These are phyloP conservation scores for Moxostoma hubbsi DNA, from an alignment of 2,797 vertebrate species.

Conservation along the genomic window DNA sequence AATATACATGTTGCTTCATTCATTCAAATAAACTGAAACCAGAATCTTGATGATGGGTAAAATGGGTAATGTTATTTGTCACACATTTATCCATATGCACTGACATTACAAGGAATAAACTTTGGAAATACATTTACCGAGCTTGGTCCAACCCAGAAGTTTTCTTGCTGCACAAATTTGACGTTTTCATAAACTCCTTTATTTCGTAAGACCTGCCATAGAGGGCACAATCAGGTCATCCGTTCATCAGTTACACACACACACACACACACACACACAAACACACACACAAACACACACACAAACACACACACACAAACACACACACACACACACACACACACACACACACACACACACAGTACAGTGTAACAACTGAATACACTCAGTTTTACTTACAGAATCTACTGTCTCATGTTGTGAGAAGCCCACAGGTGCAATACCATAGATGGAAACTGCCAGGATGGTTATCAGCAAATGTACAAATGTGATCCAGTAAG, in stretches of 20 bases:
- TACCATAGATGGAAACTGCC: conserved; percentile 90
- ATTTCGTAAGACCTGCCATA: conserved; percentile 88
- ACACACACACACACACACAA: too few relatives aligned
- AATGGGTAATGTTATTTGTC: not conserved
- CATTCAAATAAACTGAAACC: too few relatives aligned
- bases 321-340: not conserved
- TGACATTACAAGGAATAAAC: not conserved
- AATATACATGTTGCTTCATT: too few relatives aligned
- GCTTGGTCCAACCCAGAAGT: conserved; percentile 98
- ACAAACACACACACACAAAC: too few relatives aligned
- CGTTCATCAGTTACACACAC: too few relatives aligned
- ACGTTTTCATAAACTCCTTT: conserved; percentile 97
- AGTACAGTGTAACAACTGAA: not conserved
- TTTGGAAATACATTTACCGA: conserved; percentile 80
- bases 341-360: conserved; percentile 1
- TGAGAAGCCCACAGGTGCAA: conserved; percentile 94
- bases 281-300: too few relatives aligned
- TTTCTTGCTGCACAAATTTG: conserved; percentile 96
- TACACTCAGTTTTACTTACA: conserved; percentile 76
- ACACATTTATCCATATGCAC: not conserved
- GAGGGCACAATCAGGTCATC: conserved; percentile 24
- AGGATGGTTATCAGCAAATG: conserved; percentile 94
- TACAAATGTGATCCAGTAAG: conserved; percentile 98
- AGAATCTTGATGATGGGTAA: too few relatives aligned
- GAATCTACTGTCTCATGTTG: conserved; percentile 97